Evolutionary conservation across 2,888 invertebrate genomes (phyloP), one percentile per base, ranked within the genome.

Genomic region (Ormyrus nitidulus): DNA sequence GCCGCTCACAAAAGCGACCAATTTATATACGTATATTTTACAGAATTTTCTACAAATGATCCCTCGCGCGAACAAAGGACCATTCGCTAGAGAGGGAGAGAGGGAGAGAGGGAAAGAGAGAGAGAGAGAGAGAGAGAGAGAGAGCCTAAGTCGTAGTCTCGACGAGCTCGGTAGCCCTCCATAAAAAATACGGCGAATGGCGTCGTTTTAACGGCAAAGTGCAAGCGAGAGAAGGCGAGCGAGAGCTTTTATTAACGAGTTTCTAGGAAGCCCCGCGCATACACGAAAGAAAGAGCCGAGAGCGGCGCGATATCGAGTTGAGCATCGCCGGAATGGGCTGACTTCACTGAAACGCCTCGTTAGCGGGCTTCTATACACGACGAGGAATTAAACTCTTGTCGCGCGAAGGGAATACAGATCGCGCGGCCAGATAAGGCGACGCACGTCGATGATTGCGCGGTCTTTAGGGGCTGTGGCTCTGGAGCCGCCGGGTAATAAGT

Each of bases 241-340:
- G 19, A 34, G 54, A 53, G 59, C 59, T 73, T 78, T 78, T 78
- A 78, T 73, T 72, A 78, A 78, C 73, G 78, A 73, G 73, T 73
- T 68, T 61, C 19, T 62, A 59, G 68, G 66, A 68, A 62, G 65
- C 77, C 58, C 48, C 34, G 54, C 8, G 19, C 9, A 11, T 48
- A 49, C 19, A 48, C 51, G 49, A 61, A 11, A 19, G 19, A n/a
- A n/a, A 71, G 71, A 46, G 51, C 4, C 19, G 44, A 9, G 44
- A 48, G 19, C 6, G 54, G 19, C 34, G 61, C 48, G 78, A 65
- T 72, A 78, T 65, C 65, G 59, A 65, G 49, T 65, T 6, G 49
- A 71, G 53, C 58, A 71, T 64, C 65, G 51, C n/a, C 62, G 56
- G 74, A 79, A 74, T 74, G 68, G 65, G 46, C 44, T 49, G 68